Evolutionary conservation across 2,888 invertebrate genomes (phyloP).

Genomic region (Teinopalpus imperialis): DNA sequence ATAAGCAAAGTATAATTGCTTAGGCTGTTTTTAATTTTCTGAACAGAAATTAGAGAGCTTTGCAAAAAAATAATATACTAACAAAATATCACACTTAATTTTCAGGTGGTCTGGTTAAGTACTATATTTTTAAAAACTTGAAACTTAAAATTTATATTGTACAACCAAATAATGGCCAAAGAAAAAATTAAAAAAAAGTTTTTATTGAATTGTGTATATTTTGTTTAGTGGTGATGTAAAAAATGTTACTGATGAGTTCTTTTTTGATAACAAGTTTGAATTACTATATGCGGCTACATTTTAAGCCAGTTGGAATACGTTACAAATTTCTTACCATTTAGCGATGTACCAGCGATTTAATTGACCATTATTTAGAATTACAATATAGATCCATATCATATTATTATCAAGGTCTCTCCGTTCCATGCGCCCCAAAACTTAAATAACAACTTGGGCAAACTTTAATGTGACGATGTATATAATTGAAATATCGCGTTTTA

Average conservation of each 20-base stretch:
- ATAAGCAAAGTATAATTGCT: constrained; percentile 18
- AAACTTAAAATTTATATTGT: constrained; percentile 42
- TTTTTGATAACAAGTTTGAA: constrained; percentile 1
- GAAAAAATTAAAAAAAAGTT: too few relatives aligned
- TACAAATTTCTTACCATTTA: constrained; percentile 22
- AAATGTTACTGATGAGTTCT: too few relatives aligned
- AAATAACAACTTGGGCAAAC: constrained; percentile 35
- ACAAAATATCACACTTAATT: constrained; percentile 73
- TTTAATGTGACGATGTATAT: constrained; percentile 54
- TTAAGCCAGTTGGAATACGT: constrained; percentile 17
- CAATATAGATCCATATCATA: constrained; percentile 49
- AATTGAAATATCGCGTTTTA: constrained; percentile 51
- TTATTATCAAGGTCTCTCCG: constrained; percentile 45
- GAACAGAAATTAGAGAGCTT: constrained; percentile 64
- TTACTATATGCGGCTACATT: not conserved
- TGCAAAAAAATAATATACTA: constrained; percentile 47
- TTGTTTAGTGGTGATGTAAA: too few relatives aligned
- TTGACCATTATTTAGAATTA: constrained; percentile 61
- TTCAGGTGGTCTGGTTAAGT: constrained; percentile 74
- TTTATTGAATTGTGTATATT: too few relatives aligned
- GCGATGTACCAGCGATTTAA: constrained; percentile 36
- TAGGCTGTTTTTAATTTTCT: constrained; percentile 24
- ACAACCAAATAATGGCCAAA: constrained; percentile 60
- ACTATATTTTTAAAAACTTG: constrained; percentile 53
- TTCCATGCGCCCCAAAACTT: constrained; percentile 1